A percentile compares a stretch with the other conserved stretches of the same genome.
Evolutionary conservation across 1,140 invertebrate species (phyloP).

Genomic region (Polypedilum pembai): DNA sequence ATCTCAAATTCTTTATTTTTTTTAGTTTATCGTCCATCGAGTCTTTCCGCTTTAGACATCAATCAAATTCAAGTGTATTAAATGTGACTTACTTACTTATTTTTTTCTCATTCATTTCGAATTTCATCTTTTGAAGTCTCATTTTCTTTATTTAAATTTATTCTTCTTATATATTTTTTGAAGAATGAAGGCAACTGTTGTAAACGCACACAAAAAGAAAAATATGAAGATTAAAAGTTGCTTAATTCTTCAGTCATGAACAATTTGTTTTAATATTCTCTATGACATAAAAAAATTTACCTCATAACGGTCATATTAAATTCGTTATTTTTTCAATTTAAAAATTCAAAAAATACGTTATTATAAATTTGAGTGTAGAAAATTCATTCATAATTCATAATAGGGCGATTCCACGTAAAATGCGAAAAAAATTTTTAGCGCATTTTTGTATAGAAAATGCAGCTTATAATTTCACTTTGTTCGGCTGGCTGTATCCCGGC

Average conservation of each 20-base stretch:
- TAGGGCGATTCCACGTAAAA: too few species aligned
- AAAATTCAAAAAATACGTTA: too few species aligned
- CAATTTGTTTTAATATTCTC: too few species aligned
- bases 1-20: not conserved
- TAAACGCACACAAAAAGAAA: not conserved
- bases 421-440: too few species aligned
- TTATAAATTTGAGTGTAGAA: too few species aligned
- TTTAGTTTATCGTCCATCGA: not conserved
- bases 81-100: constrained; percentile 7
- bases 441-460: too few species aligned
- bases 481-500: too few species aligned
- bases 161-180: not conserved
- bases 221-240: not conserved
- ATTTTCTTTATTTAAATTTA: not conserved
- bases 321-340: too few species aligned
- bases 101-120: constrained; percentile 21
- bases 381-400: too few species aligned
- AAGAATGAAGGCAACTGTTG: constrained; percentile 16
- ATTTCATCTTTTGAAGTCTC: constrained; percentile 21
- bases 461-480: too few species aligned
- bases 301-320: too few species aligned
- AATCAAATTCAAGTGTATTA: constrained; percentile 23
- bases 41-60: constrained; percentile 14
- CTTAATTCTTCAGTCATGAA: not conserved
- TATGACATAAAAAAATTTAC: too few species aligned